phyloP scores from a whole-genome alignment of 2,113 vertebrate genomes.

The Ginglymostoma cirratum region DNA sequence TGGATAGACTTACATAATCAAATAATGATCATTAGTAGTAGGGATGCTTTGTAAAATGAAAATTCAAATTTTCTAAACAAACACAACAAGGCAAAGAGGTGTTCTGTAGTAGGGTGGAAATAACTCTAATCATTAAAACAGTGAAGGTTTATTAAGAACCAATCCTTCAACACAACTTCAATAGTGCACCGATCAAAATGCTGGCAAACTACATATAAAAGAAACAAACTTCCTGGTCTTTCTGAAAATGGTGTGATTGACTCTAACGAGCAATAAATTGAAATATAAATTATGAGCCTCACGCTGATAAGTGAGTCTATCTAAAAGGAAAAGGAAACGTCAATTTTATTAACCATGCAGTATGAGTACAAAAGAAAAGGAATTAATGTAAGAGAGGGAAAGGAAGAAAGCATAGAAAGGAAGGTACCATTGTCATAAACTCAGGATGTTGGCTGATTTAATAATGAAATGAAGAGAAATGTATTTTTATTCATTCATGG shows the following conservation, averaged over 20 bases:
- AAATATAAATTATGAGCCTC: not conserved
- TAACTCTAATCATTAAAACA: not conserved
- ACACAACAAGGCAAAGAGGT: not conserved
- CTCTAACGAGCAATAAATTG: not conserved
- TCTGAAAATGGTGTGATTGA: not conserved
- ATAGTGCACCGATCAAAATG: not conserved
- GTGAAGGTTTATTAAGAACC: not conserved
- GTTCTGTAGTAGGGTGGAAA: not conserved
- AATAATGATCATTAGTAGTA: not conserved
- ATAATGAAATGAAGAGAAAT: too few relatives aligned
- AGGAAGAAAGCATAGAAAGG: not conserved
- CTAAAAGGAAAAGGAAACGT: not conserved
- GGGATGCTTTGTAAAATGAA: not conserved
- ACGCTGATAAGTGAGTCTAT: not conserved
- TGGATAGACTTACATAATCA: not conserved
- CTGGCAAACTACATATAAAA: not conserved
- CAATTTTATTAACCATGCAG: not conserved
- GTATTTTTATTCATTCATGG: too few relatives aligned
- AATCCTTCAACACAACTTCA: constrained; percentile 18
- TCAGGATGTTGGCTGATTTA: not conserved
- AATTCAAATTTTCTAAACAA: not conserved
- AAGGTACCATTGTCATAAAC: not conserved
- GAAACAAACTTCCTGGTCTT: not conserved
- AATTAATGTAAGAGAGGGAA: not conserved
- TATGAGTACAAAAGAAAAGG: not conserved